A percentile compares a stretch with the other conserved stretches of the same genome.
phyloP scores from a whole-genome alignment of 2,888 invertebrate species.

The Erebia aethiops region DNA sequence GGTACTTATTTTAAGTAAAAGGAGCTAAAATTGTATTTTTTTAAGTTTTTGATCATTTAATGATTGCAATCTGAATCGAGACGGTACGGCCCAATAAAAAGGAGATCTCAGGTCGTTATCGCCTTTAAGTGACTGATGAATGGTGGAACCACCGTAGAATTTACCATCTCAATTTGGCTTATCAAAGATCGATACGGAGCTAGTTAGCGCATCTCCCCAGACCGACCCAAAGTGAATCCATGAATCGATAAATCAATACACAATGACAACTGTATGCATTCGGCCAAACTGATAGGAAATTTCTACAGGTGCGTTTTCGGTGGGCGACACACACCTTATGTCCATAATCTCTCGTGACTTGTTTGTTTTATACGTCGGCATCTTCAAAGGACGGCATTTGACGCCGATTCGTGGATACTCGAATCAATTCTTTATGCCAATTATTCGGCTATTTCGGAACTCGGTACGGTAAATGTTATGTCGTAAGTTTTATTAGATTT shows the following conservation, averaged over 20 bases:
- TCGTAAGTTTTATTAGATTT: not conserved
- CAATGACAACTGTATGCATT: constrained; percentile 71
- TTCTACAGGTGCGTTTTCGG: constrained; percentile 68
- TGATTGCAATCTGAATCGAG: constrained; percentile 41
- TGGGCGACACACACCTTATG: constrained; percentile 64
- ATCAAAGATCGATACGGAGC: constrained; percentile 74
- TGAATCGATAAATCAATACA: constrained; percentile 60
- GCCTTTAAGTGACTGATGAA: constrained; percentile 79
- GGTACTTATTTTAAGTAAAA: no score
- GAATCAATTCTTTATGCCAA: constrained; percentile 42
- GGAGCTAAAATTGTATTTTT: not conserved
- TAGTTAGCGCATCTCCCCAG: constrained; percentile 72
- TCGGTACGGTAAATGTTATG: constrained; percentile 11
- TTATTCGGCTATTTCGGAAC: constrained; percentile 36
- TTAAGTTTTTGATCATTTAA: constrained; percentile 21
- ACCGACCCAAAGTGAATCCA: constrained; percentile 49
- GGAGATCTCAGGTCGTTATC: constrained; percentile 63
- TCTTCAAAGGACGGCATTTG: constrained; percentile 48
- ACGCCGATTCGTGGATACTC: constrained; percentile 41
- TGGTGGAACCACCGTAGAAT: constrained; percentile 48
- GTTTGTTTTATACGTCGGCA: constrained; percentile 57
- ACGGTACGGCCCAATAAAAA: constrained; percentile 41
- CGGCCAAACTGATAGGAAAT: constrained; percentile 60
- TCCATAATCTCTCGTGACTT: constrained; percentile 55
- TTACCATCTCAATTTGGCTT: constrained; percentile 80